A percentile compares a stretch with the other conserved stretches of the same genome.
Conservation (phyloP, 2,113 vertebrate genomes). For the Arenaria interpres region DNA sequence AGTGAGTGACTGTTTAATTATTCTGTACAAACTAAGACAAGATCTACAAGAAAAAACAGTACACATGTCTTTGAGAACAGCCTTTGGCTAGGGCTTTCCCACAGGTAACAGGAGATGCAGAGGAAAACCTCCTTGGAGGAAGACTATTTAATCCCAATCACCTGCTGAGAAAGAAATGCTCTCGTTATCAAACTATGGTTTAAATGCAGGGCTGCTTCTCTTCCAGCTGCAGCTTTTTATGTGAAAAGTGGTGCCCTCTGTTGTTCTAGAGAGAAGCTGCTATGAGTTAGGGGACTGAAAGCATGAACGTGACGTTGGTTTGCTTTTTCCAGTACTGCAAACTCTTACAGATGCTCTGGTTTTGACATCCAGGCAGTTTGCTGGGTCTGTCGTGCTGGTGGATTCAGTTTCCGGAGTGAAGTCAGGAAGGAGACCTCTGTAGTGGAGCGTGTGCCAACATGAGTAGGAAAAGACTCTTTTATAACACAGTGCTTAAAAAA, state of each 20-base stretch:
- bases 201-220: not conserved
- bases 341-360: not conserved
- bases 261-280: conserved; percentile 11
- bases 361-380: not conserved
- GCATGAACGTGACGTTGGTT: rapidly evolving
- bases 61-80: rapidly evolving
- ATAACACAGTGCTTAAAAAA: not conserved
- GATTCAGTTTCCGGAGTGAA: not conserved
- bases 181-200: not conserved
- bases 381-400: not conserved
- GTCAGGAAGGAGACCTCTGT: not conserved
- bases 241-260: conserved; percentile 19
- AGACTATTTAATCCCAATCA: not conserved
- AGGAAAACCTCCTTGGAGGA: not conserved
- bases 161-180: not conserved
- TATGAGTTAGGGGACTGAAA: not conserved
- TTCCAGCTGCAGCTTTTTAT: not conserved
- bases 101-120: not conserved
- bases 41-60: not conserved
- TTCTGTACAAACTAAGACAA: not conserved
- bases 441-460: not conserved
- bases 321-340: not conserved
- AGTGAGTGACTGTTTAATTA: not conserved
- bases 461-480: not conserved
- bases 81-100: not conserved